Evolutionary conservation across 1,140 invertebrate species (phyloP).

Genomic region (Heliothis virescens): DNA sequence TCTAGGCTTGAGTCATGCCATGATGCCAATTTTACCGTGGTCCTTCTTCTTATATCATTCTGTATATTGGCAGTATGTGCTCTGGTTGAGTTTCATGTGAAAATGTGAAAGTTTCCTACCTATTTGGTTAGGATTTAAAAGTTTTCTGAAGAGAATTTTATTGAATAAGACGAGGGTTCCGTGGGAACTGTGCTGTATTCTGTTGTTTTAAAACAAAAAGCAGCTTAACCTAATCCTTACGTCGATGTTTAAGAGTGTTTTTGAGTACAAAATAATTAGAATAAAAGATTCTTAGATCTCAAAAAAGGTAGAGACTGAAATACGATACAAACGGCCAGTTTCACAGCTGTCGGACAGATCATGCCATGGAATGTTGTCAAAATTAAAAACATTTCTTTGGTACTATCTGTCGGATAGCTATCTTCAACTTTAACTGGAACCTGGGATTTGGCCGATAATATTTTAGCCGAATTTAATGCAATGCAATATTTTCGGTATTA

Average conservation of each 20-base stretch:
- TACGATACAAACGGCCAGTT: too few relatives aligned
- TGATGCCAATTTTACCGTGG: not conserved
- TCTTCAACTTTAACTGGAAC: too few relatives aligned
- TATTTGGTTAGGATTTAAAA: conserved; percentile 47
- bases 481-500: too few relatives aligned
- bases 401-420: too few relatives aligned
- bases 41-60: not conserved
- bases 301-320: too few relatives aligned
- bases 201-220: not conserved
- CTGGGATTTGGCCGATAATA: too few relatives aligned
- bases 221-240: not conserved
- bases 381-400: too few relatives aligned
- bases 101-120: conserved; percentile 45
- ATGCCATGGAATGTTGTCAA: too few relatives aligned
- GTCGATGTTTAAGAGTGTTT: not conserved
- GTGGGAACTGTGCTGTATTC: conserved; percentile 15
- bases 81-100: conserved; percentile 28
- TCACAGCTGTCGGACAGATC: too few relatives aligned
- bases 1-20: not conserved
- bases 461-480: too few relatives aligned
- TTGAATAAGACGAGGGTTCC: conserved; percentile 31
- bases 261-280: not conserved
- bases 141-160: conserved; percentile 35
- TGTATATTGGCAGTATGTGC: not conserved
- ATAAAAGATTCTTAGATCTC: not conserved